Base-by-base conservation (phyloP, 2,888 invertebrate species). In the Fragum fragum region DNA sequence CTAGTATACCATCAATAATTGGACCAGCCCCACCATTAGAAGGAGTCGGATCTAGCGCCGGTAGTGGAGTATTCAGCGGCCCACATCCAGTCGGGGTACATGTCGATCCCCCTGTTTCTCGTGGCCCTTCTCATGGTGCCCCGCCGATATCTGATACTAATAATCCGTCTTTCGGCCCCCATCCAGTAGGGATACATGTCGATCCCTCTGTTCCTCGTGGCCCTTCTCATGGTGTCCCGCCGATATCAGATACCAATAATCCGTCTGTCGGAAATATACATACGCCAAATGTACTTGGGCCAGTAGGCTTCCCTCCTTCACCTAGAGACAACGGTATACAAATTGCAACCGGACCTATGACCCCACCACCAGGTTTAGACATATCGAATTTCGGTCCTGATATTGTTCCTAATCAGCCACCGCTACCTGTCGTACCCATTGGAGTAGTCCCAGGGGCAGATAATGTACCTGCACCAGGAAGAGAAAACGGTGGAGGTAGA, bases 341-440 rank as follows among this genome's bases (percentile, higher is more conserved):
- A 16, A 28, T 59, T 26, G 59, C 16, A 16, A 23, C 6, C 14
- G 21, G 52, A 2, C n/a, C 21, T 26, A 59, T 16, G 16, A 2
- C 28, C 2, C 26, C 23, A 11, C 16, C 3, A 7, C 6, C 26
- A 3, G 28, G 28, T 28, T 16, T n/a, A 18, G 32, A 29, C 16
- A 29, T 32, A 32, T 32, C 61, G 16, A n/a, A 32, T 32, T 61
- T 29, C 2, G 14, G 32, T 32, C 59, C 59, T 16, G 16, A 26
- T 1, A 16, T 16, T 59, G 29, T n/a, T 14, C 61, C 61, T 14
- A 18, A 18, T 32, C 18, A 61, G n/a, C 61, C 61, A n/a, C 0
- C 29, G 7, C 26, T 61, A 61, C 61, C 61, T 18, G 61, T 61
- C 1, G 61, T 61, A 32, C 61, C 32, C 32, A 18, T 61, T n/a